Evolutionary conservation across 2,113 vertebrate species (phyloP).

Genomic region (Pimephales promelas): DNA sequence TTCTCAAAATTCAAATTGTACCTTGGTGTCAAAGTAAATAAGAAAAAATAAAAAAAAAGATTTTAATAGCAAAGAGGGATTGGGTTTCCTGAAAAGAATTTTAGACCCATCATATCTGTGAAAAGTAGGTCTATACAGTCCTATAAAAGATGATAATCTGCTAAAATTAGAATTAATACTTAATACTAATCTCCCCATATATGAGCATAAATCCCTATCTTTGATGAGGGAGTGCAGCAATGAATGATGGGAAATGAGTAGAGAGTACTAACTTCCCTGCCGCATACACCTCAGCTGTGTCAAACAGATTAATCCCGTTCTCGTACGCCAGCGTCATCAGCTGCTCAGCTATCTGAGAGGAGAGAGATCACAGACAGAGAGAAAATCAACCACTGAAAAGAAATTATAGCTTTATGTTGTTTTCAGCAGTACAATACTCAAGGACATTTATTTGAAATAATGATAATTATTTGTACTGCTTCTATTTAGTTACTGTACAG

Average conservation of each 20-base stretch:
- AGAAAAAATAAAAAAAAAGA: neutral
- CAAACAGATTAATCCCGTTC: conserved; percentile 94
- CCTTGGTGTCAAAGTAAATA: neutral
- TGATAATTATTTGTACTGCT: neutral
- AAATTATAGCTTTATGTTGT: neutral
- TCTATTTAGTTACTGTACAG: neutral
- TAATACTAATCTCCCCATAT: conserved; percentile 4
- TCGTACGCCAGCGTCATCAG: conserved; percentile 93
- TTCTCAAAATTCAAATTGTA: too few species aligned
- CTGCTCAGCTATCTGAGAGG: conserved; percentile 87
- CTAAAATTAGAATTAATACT: conserved; percentile 7
- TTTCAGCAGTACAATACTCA: neutral
- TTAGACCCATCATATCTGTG: neutral
- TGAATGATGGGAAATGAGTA: conserved; percentile 23
- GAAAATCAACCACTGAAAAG: neutral
- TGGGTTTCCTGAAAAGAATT: neutral
- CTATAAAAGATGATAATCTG: neutral
- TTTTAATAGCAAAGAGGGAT: neutral
- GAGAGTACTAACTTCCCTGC: conserved; percentile 85
- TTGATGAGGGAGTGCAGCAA: neutral
- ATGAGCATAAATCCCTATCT: neutral
- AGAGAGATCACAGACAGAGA: conserved; percentile 34
- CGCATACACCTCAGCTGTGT: conserved; percentile 91
- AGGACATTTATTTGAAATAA: neutral
- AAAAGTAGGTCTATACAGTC: neutral